phyloP scores from a whole-genome alignment of 2,113 vertebrate species.

The Physeter macrocephalus region DNA sequence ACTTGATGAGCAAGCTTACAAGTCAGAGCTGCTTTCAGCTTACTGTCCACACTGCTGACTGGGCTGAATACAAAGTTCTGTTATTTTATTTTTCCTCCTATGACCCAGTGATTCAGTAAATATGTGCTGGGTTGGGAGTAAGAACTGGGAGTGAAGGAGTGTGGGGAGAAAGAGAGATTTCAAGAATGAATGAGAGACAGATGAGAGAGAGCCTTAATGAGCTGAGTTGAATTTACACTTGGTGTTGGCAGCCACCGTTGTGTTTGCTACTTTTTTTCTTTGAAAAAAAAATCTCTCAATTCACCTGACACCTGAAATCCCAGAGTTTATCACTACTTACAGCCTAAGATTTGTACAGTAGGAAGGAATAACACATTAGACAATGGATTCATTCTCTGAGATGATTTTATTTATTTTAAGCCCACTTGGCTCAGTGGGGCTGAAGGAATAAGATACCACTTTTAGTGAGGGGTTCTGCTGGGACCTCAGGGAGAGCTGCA shows the following conservation, averaged over 20 bases:
- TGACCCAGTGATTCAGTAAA: neutral
- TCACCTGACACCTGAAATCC: neutral
- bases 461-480: neutral
- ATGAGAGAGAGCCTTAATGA: neutral
- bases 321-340: neutral
- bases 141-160: too few relatives aligned
- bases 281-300: neutral
- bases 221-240: neutral
- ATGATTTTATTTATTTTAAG: neutral
- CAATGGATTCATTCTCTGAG: too few relatives aligned
- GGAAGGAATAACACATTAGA: too few relatives aligned
- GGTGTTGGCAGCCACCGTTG: accelerated
- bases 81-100: neutral
- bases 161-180: neutral
- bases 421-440: neutral
- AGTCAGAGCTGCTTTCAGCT: too few relatives aligned
- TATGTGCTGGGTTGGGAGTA: neutral
- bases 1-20: accelerated
- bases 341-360: neutral
- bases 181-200: neutral
- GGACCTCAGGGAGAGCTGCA: too few relatives aligned
- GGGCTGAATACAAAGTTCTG: neutral
- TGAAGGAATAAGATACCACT: neutral
- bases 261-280: neutral
- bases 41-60: accelerated